Percentiles rank a stretch among this genome's conserved stretches.
Evolutionary conservation across 2,113 vertebrate species (phyloP).

Genomic region (Emydura subglobosa): DNA sequence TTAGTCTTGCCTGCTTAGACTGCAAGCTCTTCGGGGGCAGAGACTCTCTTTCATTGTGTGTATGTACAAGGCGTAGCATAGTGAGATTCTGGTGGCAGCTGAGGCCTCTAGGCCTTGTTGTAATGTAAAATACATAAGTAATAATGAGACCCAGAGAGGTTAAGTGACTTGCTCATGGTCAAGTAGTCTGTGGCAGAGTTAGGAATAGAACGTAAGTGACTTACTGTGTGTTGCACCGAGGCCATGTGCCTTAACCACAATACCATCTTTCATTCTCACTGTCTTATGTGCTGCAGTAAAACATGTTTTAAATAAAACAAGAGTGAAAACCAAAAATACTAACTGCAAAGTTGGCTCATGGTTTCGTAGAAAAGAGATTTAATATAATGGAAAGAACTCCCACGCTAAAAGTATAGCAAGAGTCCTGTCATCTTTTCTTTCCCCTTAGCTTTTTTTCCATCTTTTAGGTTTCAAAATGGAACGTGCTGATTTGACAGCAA

Average conservation of each 20-base stretch:
- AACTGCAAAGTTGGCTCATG: background rate
- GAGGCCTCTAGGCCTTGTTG: background rate
- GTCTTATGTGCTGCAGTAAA: background rate
- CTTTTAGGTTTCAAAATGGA: background rate
- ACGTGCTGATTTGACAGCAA: background rate
- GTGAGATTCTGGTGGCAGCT: background rate
- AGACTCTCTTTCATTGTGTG: background rate
- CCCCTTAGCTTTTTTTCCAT: background rate
- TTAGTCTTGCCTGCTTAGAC: background rate
- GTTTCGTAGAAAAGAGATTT: background rate
- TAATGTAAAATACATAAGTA: rapidly evolving
- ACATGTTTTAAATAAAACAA: background rate
- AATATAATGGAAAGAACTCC: background rate
- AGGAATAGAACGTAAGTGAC: background rate
- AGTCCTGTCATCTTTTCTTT: background rate
- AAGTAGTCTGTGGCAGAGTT: background rate
- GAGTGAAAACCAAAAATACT: too few relatives aligned
- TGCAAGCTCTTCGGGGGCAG: background rate
- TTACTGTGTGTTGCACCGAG: background rate
- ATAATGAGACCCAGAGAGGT: background rate
- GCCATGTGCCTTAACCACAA: background rate
- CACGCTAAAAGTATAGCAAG: background rate
- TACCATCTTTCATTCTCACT: background rate
- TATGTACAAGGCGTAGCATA: background rate
- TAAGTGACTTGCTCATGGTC: background rate